phyloP scores from a whole-genome alignment of 2,888 invertebrate species.

The Steinernema hermaphroditum region DNA sequence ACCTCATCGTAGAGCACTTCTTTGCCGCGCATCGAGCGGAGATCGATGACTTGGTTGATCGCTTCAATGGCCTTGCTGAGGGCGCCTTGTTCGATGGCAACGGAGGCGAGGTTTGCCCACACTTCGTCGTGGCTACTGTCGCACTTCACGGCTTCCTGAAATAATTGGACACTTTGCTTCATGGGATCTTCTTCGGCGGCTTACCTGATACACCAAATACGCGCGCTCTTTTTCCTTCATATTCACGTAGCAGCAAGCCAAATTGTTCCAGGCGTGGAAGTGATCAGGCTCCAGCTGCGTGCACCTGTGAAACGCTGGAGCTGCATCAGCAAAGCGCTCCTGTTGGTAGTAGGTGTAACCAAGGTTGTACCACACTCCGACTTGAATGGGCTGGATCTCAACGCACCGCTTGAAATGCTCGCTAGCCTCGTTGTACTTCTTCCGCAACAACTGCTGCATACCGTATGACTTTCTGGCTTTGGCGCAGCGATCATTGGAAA shows the following conservation, averaged over 20 bases:
- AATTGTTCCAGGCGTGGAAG: conserved; percentile 96
- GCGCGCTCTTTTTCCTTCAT: conserved; percentile 77
- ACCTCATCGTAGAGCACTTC: conserved; percentile 18
- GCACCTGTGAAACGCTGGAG: conserved; percentile 50
- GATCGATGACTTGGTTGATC: neutral
- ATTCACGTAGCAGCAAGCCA: conserved; percentile 88
- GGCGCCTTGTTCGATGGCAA: conserved; percentile 32
- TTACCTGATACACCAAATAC: neutral
- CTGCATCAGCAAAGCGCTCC: conserved; percentile 47
- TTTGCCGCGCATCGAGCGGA: conserved; percentile 6
- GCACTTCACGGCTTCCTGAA: conserved; percentile 83
- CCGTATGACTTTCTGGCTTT: conserved; percentile 88
- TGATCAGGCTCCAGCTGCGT: conserved; percentile 69
- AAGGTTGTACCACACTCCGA: conserved; percentile 61
- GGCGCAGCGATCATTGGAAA: conserved; percentile 74
- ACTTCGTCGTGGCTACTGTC: conserved; percentile 87
- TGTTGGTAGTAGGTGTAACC: conserved; percentile 65
- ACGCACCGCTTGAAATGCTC: conserved; percentile 66
- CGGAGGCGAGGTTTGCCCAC: conserved; percentile 81
- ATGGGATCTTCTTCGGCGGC: no score
- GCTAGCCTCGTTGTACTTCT: conserved; percentile 68
- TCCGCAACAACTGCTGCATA: conserved; percentile 75
- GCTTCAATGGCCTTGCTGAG: neutral
- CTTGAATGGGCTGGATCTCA: conserved; percentile 58
- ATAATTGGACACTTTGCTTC: no score